Evolutionary conservation across 2,797 vertebrate species (phyloP), one percentile per base, ranked within the genome.

Genomic region (Borostomias antarcticus): DNA sequence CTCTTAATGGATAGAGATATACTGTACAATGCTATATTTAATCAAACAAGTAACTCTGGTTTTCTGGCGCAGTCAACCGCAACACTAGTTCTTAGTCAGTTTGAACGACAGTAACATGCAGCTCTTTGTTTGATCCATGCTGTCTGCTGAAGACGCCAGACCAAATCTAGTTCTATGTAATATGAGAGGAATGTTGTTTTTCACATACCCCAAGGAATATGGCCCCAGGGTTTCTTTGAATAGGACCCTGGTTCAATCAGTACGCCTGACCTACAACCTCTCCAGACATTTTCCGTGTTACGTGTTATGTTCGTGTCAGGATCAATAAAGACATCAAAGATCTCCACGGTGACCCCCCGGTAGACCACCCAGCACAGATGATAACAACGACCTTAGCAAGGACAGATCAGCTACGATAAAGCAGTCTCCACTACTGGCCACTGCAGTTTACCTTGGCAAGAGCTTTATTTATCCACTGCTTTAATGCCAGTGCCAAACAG

Each of bases 401-500:
- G 52, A 1, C 26, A 29, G 26, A 11, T 6, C 28, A 2, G 13
- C 25, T 10, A 26, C n/a, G 23, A 54, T n/a, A 54, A 1, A 28
- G 15, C 1, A 54, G 52, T 28, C 11, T 54, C 10, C 17, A 17
- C 25, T 4, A 17, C 15, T 28, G 26, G 25, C 52, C 28, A 15
- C 13, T 1, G 15, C 6, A n/a, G 52, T 54, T 54, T 54, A 54
- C 52, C 25, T 54, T 54, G 52, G 52, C 52, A 54, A 15, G 15
- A 25, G 3, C 11, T 29, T 0, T 54, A 54, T 54, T 54, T 54
- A n/a, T 30, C 30, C 52, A 54, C n/a, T 29, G 29, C 6, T 29
- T 54, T n/a, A n/a, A 15, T n/a, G 13, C 28, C 13, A 17, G 30
- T 30, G 52, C 52, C 28, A 54, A 54, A 54, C 52, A 54, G 52